Evolutionary conservation across 2,888 invertebrate species (phyloP).

Genomic region (Gerosis bhagava): DNA sequence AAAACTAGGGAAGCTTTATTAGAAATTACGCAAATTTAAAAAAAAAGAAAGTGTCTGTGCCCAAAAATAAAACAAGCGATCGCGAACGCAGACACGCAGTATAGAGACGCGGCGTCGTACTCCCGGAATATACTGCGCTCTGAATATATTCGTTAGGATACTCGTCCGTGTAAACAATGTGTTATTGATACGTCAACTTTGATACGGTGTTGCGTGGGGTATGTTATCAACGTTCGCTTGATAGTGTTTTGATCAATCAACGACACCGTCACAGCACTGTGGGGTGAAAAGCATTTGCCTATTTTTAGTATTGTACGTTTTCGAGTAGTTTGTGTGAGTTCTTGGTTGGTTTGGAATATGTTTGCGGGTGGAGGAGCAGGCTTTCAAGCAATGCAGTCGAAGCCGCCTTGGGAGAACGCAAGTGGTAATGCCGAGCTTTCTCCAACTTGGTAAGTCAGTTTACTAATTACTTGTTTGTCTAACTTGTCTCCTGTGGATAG

Average conservation of each 20-base stretch:
- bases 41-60: slow-evolving; percentile 45
- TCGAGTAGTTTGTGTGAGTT: no score
- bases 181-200: slow-evolving; percentile 27
- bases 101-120: slow-evolving; percentile 38
- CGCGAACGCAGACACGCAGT: slow-evolving; percentile 45
- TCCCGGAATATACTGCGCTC: slow-evolving; percentile 47
- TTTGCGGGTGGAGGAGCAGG: slow-evolving; percentile 73
- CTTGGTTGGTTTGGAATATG: no score
- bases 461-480: background rate
- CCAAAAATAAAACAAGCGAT: slow-evolving; percentile 55
- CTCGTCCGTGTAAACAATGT: slow-evolving; percentile 40
- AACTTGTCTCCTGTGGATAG: no score
- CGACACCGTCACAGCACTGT: no score
- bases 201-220: no score
- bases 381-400: slow-evolving; percentile 70
- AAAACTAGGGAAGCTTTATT: slow-evolving; percentile 40
- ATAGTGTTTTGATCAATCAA: no score
- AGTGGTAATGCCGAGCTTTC: slow-evolving; percentile 50
- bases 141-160: slow-evolving; percentile 44
- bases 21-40: slow-evolving; percentile 50
- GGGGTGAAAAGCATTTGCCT: no score
- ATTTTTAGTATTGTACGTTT: no score
- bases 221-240: no score
- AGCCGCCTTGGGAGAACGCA: slow-evolving; percentile 66
- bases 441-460: slow-evolving; percentile 54